Evolutionary conservation across 2,888 invertebrate species (phyloP).

Genomic region (Mylabris sibirica): DNA sequence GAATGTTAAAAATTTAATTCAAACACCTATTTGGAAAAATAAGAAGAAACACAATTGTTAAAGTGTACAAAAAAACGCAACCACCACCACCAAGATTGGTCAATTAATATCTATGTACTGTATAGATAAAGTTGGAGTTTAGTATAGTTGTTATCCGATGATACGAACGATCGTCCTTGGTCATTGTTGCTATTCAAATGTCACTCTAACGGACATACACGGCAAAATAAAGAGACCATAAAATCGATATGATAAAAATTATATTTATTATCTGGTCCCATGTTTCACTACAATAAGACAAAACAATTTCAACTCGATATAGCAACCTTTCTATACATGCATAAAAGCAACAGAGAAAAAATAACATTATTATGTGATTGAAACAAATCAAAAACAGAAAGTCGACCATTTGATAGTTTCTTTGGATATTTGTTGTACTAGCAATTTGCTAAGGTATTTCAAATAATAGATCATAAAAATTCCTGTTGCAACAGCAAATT

Average conservation of each 20-base stretch:
- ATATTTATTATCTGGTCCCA: constrained; percentile 53
- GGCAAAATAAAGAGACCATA: constrained; percentile 57
- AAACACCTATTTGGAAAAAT: neutral
- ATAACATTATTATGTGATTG: neutral
- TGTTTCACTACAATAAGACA: constrained; percentile 51
- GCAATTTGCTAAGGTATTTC: neutral
- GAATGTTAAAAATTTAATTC: neutral
- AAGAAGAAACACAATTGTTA: constrained; percentile 17
- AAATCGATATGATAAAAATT: constrained; percentile 57
- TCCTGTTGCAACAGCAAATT: neutral
- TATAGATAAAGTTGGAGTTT: neutral
- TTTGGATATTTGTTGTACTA: neutral
- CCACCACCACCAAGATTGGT: neutral
- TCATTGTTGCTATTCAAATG: constrained; percentile 57
- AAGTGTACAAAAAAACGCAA: constrained; percentile 17
- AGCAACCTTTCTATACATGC: constrained; percentile 16
- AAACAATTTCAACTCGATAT: constrained; percentile 32
- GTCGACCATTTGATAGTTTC: neutral
- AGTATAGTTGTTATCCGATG: constrained; percentile 14
- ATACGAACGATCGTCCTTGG: constrained; percentile 51
- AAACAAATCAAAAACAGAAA: constrained; percentile 7
- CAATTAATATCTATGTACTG: constrained; percentile 10
- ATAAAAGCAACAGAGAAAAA: neutral
- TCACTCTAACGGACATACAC: constrained; percentile 50
- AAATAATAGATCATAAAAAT: constrained; percentile 3